Percentiles rank a stretch among this genome's conserved stretches.
Conservation (phyloP, 2,888 invertebrate genomes). For the Drosophila siamana region DNA sequence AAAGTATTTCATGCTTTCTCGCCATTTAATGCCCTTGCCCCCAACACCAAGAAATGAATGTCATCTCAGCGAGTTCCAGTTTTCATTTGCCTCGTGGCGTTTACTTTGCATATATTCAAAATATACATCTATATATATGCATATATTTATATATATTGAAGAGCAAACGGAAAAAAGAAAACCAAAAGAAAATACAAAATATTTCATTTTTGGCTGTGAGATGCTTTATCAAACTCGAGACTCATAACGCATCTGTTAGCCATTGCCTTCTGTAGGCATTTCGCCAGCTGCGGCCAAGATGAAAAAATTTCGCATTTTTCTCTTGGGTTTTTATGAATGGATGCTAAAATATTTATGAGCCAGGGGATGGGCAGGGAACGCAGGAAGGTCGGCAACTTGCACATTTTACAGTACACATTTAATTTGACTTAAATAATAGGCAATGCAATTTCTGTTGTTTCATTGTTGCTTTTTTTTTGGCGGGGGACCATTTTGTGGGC, state of each 20-base stretch:
- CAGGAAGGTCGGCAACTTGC: constrained; percentile 10
- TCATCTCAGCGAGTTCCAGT: constrained; percentile 30
- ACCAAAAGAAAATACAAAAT: constrained; percentile 43
- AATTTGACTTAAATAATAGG: constrained; percentile 78
- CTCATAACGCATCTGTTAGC: constrained; percentile 63
- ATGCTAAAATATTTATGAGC: constrained; percentile 71
- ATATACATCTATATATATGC: constrained; percentile 16
- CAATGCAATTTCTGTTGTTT: constrained; percentile 33
- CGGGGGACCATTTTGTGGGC: constrained; percentile 42
- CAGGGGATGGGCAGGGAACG: constrained; percentile 5
- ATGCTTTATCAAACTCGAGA: constrained; percentile 26
- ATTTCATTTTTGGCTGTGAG: constrained; percentile 60
- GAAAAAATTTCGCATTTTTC: constrained; percentile 51
- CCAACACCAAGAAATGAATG: constrained; percentile 42
- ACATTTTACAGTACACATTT: constrained; percentile 56
- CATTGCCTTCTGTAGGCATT: constrained; percentile 32
- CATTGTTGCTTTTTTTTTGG: constrained; percentile 13
- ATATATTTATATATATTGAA: constrained; percentile 34
- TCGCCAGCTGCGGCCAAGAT: constrained; percentile 59
- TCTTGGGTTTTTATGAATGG: constrained; percentile 65
- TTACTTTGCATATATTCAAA: constrained; percentile 48
- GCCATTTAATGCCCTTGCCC: constrained; percentile 48
- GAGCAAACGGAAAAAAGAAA: constrained; percentile 13
- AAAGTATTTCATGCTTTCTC: constrained; percentile 41
- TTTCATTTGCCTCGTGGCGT: constrained; percentile 22